Evolutionary conservation across 2,113 vertebrate species (phyloP), one percentile per base, ranked within the genome.

Genomic region (Girardinichthys multiradiatus): DNA sequence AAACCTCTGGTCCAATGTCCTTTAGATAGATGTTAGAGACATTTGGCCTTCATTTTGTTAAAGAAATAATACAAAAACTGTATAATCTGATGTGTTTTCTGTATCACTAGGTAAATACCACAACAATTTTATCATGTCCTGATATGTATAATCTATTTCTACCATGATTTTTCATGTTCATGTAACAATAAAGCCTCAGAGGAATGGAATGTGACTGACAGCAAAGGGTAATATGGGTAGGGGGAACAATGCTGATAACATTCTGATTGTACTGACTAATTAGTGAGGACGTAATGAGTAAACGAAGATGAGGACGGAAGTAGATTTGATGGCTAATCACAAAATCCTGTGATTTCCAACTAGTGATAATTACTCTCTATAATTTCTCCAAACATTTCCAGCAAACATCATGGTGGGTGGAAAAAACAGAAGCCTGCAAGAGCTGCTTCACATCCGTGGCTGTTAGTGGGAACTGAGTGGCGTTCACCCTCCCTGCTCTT

Each of bases 391-490:
- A 35, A 45, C 10, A 27, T 66, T 76, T 11, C 39, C 11, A 63
- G 60, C 26, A 59, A 77, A 70, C 76, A 68, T 63, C 31, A 24
- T 0, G 29, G n/a, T 8, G 4, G n/a, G 7, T 35, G 76, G 26
- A 64, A 28, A 48, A 45, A 39, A 0, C 63, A 57, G 7, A 31
- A 57, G 63, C 73, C 57, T 33, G 9, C 19, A n/a, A 10, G 48
- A 51, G 48, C 39, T 62, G 62, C 72, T 81, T 79, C 72, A 62
- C 80, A 82, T 80, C 77, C 74, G 33, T 60, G 71, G 64, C 80
- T 82, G 71, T 86, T 76, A 79, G 75, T 65, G 66, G 54, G 3
- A 83, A 74, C 74, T 64, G 84, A 89, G 82, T 84, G 83, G 74
- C 87, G 64, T 75, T 70, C 61, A 61, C 77, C 82, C 81, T 81